Evolutionary conservation across 2,888 invertebrate genomes (phyloP).

Genomic region (Pandemis cinnamomeana): DNA sequence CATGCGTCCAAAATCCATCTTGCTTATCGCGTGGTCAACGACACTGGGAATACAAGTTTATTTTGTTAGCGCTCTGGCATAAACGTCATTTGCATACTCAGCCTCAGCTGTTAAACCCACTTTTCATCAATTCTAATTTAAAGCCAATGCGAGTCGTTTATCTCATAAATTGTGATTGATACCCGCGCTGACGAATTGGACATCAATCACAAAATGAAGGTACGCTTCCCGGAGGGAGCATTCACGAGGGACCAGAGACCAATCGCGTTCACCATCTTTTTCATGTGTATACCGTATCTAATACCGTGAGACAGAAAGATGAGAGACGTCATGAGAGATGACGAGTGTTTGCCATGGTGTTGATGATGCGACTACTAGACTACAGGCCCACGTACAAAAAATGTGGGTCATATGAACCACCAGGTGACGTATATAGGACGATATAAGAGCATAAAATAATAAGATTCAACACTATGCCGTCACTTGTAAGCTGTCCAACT

Average conservation of each 20-base stretch:
- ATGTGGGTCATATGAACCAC: too few relatives aligned
- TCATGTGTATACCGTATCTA: not conserved
- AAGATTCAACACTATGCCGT: too few relatives aligned
- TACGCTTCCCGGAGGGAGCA: conserved; percentile 47
- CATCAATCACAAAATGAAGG: conserved; percentile 70
- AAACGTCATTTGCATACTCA: conserved; percentile 28
- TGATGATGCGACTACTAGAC: too few relatives aligned
- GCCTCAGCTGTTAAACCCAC: conserved; percentile 26
- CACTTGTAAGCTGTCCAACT: too few relatives aligned
- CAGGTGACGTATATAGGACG: too few relatives aligned
- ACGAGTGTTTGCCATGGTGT: not conserved
- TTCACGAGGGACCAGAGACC: conserved; percentile 3
- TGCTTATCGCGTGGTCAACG: not conserved
- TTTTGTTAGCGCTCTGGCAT: not conserved
- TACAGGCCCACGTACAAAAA: too few relatives aligned
- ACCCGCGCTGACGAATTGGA: conserved; percentile 52
- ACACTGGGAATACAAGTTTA: not conserved
- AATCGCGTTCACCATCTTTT: not conserved
- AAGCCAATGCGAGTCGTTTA: conserved; percentile 55
- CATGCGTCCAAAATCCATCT: not conserved
- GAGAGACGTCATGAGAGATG: not conserved
- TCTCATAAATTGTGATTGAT: conserved; percentile 67
- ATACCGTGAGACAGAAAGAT: not conserved
- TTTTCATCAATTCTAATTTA: conserved; percentile 65
- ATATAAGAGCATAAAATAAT: too few relatives aligned